Evolutionary conservation across 2,888 invertebrate genomes (phyloP).

Genomic region (Endomychus coccineus): DNA sequence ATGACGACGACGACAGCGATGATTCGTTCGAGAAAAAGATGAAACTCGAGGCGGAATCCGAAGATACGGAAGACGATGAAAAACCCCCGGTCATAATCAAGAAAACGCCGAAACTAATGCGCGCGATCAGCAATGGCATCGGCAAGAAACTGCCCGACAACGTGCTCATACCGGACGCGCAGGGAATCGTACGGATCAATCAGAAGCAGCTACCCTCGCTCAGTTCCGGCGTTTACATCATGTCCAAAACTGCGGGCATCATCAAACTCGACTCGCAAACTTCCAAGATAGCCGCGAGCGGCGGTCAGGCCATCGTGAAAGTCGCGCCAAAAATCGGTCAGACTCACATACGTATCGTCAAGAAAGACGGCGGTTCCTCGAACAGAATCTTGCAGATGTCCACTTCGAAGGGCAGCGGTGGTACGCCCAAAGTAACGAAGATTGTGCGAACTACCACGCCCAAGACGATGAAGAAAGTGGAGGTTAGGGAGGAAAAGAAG

Average conservation of each 20-base stretch:
- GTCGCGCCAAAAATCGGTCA: conserved; percentile 48
- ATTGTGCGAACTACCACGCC: conserved; percentile 24
- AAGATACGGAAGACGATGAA: conserved; percentile 26
- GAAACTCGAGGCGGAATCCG: conserved; percentile 39
- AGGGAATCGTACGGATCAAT: conserved; percentile 67
- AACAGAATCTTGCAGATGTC: conserved; percentile 19
- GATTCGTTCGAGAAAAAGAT: conserved; percentile 41
- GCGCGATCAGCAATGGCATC: conserved; percentile 29
- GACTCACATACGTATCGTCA: conserved; percentile 45
- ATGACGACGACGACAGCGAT: conserved; percentile 35
- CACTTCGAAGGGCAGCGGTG: conserved; percentile 1
- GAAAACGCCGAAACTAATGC: conserved; percentile 14
- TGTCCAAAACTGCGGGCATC: conserved; percentile 69
- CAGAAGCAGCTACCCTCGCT: conserved; percentile 62
- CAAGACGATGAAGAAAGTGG: conserved; percentile 21
- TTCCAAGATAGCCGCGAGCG: conserved; percentile 39
- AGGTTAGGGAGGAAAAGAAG: conserved; percentile 19
- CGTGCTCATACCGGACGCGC: conserved; percentile 49
- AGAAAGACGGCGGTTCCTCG: conserved; percentile 32
- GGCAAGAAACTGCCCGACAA: conserved; percentile 33
- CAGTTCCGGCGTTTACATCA: conserved; percentile 62
- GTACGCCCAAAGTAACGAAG: conserved; percentile 19
- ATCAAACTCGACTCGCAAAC: conserved; percentile 58
- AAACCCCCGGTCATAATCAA: conserved; percentile 11
- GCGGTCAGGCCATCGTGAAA: conserved; percentile 40